phyloP scores from a whole-genome alignment of 2,888 invertebrate genomes.

The Linyphia triangularis region DNA sequence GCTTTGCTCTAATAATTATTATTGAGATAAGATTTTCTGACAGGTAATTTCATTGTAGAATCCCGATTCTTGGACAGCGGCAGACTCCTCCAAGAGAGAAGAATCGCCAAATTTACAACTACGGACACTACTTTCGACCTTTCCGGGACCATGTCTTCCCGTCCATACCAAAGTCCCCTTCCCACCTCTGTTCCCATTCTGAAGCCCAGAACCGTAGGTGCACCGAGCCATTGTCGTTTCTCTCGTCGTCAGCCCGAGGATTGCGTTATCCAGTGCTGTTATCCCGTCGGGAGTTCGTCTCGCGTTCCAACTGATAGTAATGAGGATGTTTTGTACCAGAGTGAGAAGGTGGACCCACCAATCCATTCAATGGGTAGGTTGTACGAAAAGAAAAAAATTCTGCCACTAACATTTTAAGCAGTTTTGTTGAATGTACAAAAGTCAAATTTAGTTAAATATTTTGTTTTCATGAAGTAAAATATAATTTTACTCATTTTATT shows the following conservation, averaged over 20 bases:
- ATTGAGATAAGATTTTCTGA: not conserved
- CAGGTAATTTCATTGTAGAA: not conserved
- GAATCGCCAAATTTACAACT: not conserved
- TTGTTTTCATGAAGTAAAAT: too few species aligned
- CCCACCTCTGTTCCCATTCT: slow-evolving; percentile 76
- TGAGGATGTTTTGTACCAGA: slow-evolving; percentile 33
- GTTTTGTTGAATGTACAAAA: too few species aligned
- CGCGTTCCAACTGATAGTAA: not conserved
- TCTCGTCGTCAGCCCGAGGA: not conserved
- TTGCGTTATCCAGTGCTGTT: slow-evolving; percentile 61
- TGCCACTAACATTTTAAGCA: too few species aligned
- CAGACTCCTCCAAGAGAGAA: slow-evolving; percentile 1
- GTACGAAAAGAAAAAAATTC: too few species aligned
- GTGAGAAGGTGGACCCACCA: slow-evolving; percentile 9
- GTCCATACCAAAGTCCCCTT: not conserved
- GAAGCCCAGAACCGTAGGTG: slow-evolving; percentile 74
- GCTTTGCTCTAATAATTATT: too few species aligned
- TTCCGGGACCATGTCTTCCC: not conserved
- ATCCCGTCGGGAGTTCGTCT: slow-evolving; percentile 7
- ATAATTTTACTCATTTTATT: too few species aligned
- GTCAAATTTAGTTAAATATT: too few species aligned
- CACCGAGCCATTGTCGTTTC: slow-evolving; percentile 65
- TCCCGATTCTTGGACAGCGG: not conserved
- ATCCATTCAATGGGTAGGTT: slow-evolving; percentile 35
- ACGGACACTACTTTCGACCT: not conserved